Percentiles rank a stretch among this genome's conserved stretches.
Evolutionary conservation across 2,888 invertebrate genomes (phyloP).

Genomic region (Lomographa bimaculata): DNA sequence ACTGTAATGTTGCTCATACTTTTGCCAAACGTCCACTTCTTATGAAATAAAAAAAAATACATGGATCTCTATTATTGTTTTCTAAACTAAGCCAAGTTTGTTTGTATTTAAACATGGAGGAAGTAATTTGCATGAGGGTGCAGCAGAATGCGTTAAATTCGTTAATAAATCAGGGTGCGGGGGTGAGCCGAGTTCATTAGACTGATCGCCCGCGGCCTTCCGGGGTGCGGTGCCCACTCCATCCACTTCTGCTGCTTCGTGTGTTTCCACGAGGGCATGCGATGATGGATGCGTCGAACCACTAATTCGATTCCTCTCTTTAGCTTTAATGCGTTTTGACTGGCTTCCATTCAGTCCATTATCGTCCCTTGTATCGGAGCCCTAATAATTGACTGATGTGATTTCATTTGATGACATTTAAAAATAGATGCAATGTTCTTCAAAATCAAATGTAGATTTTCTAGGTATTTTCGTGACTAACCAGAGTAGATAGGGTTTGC

Average conservation of each 20-base stretch:
- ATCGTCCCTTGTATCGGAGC: conserved; percentile 13
- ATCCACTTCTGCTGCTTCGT: conserved; percentile 65
- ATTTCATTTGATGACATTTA: conserved; percentile 19
- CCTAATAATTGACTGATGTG: conserved; percentile 23
- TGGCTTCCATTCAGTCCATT: conserved; percentile 21
- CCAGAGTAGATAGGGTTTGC: no score
- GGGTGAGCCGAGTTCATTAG: conserved; percentile 80
- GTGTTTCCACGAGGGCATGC: conserved; percentile 63
- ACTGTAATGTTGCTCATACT: no score
- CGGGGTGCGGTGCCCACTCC: conserved; percentile 69
- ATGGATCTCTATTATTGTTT: conserved; percentile 15
- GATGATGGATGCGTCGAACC: conserved; percentile 57
- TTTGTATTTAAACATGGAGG: conserved; percentile 32
- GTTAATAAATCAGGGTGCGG: conserved; percentile 81
- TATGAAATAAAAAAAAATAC: no score
- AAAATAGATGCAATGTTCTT: no score
- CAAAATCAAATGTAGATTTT: no score
- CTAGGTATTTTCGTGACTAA: conserved; percentile 12
- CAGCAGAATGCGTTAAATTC: conserved; percentile 81
- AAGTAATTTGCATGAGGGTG: conserved; percentile 67
- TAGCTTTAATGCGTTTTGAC: conserved; percentile 21
- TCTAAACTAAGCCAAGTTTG: conserved; percentile 26
- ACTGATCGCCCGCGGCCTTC: conserved; percentile 78
- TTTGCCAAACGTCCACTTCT: no score
- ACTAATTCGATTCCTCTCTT: conserved; percentile 52